These are phyloP conservation scores for Marmota flaviventris DNA, from an alignment of 2,113 vertebrate species.

Conservation along the genomic window DNA sequence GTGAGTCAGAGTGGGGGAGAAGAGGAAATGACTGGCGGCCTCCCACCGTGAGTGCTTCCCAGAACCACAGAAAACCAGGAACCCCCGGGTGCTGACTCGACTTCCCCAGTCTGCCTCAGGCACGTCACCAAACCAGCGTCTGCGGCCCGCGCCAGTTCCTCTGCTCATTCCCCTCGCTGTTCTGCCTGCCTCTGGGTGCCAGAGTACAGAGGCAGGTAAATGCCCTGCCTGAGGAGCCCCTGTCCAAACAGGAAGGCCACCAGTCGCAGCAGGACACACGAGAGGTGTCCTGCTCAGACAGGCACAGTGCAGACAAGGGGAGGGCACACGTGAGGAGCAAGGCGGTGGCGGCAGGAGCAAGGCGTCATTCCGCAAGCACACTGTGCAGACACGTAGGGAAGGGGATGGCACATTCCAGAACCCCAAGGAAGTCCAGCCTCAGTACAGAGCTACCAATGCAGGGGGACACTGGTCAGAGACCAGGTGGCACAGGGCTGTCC, in stretches of 20 bases:
- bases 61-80: conserved; percentile 45
- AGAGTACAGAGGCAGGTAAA: background rate
- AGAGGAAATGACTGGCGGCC: conserved; percentile 56
- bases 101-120: conserved; percentile 38
- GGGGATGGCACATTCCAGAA: background rate
- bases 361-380: background rate
- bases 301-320: too few relatives aligned
- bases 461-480: background rate
- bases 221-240: background rate
- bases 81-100: conserved; percentile 34
- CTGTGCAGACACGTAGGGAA: background rate
- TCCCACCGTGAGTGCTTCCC: conserved; percentile 28
- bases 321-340: background rate
- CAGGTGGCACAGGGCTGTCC: background rate
- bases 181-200: background rate
- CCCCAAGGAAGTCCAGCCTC: background rate
- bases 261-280: too few relatives aligned
- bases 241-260: too few relatives aligned
- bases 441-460: background rate
- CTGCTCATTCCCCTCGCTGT: background rate
- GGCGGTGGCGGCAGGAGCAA: background rate
- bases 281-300: too few relatives aligned
- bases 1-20: conserved; percentile 64
- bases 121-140: background rate
- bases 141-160: background rate